phyloP scores from a whole-genome alignment of 2,113 vertebrate genomes.

The Dendrocopos noguchii region DNA sequence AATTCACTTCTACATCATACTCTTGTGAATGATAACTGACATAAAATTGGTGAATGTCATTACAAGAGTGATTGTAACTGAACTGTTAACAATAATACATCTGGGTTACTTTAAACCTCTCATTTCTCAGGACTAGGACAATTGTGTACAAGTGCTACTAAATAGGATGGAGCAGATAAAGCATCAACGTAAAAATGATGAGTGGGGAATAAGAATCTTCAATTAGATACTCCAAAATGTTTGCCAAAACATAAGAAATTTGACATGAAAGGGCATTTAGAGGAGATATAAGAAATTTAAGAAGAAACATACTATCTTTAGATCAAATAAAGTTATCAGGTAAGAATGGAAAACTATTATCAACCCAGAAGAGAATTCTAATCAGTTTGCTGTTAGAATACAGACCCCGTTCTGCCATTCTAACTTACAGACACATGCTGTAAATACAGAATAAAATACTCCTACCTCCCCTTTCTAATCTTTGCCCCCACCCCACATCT shows the following conservation, averaged over 20 bases:
- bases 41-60: not conserved
- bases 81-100: not conserved
- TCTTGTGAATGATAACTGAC: not conserved
- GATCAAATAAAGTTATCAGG: not conserved
- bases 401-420: not conserved
- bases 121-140: not conserved
- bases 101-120: not conserved
- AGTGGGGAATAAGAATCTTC: not conserved
- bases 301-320: not conserved
- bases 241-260: not conserved
- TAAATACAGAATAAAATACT: not conserved
- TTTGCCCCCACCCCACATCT: too few species aligned
- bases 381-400: not conserved
- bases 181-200: not conserved
- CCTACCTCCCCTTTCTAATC: not conserved
- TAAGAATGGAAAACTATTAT: not conserved
- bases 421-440: accelerated
- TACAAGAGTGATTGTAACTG: not conserved
- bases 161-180: not conserved
- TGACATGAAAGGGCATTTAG: not conserved
- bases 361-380: not conserved
- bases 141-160: not conserved
- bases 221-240: not conserved
- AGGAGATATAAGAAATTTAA: not conserved
- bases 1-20: not conserved